These are phyloP conservation scores for Belgica antarctica DNA, from an alignment of 2,888 invertebrate genomes.

Conservation along the genomic window DNA sequence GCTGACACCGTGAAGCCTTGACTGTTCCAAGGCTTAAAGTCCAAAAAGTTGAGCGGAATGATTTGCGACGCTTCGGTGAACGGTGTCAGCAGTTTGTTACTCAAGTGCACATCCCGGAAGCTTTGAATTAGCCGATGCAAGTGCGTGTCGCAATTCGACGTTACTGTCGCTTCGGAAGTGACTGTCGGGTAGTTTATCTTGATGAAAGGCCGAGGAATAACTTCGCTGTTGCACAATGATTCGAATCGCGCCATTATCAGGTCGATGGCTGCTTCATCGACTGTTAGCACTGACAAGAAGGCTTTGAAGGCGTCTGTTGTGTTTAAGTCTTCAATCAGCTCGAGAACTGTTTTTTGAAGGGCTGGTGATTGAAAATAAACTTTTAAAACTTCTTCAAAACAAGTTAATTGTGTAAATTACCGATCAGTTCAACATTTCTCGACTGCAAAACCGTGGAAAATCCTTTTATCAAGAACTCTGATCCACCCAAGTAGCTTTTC, in stretches of 20 bases:
- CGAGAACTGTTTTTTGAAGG: constrained; percentile 64
- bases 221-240: constrained; percentile 54
- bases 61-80: constrained; percentile 53
- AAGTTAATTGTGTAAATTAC: constrained; percentile 46
- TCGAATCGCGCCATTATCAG: constrained; percentile 59
- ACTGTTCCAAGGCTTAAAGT: constrained; percentile 50
- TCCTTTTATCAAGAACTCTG: constrained; percentile 52
- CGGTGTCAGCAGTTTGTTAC: constrained; percentile 50
- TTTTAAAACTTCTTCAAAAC: not conserved
- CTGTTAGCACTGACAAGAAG: constrained; percentile 62
- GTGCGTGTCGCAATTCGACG: constrained; percentile 49
- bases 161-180: constrained; percentile 50
- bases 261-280: constrained; percentile 58
- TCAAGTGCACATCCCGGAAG: constrained; percentile 51
- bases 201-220: constrained; percentile 49
- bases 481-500: constrained; percentile 54
- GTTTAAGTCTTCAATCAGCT: constrained; percentile 59
- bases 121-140: constrained; percentile 51
- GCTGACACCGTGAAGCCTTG: constrained; percentile 52
- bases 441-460: constrained; percentile 51
- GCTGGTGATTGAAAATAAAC: constrained; percentile 52
- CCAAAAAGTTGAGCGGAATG: constrained; percentile 51
- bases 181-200: constrained; percentile 51
- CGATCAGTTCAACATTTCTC: constrained; percentile 50
- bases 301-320: constrained; percentile 56